These are phyloP conservation scores for Porites divaricata DNA, from an alignment of 92 coral and sea anemone genomes.

Conservation along the genomic window DNA sequence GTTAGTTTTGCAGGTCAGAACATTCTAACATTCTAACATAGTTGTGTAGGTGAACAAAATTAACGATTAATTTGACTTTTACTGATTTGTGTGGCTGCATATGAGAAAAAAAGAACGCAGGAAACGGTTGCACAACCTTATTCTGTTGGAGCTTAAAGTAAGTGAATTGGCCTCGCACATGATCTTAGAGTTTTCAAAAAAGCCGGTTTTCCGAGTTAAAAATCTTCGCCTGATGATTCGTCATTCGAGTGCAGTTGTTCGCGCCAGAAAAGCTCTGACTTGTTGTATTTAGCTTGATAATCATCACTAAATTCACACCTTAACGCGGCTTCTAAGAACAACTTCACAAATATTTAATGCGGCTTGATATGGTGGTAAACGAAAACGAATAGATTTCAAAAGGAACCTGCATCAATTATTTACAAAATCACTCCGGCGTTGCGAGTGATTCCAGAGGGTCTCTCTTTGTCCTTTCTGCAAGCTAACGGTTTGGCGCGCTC, in stretches of 20 bases:
- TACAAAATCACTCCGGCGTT: slow-evolving; percentile 49
- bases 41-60: no score
- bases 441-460: slow-evolving; percentile 33
- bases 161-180: background rate
- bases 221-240: background rate
- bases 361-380: slow-evolving; percentile 45
- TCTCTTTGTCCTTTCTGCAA: slow-evolving; percentile 42
- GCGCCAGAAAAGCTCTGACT: background rate
- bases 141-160: background rate
- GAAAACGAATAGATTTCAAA: slow-evolving; percentile 58
- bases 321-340: slow-evolving; percentile 4
- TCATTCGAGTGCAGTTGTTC: slow-evolving; percentile 5
- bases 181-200: background rate
- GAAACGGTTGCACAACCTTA: background rate
- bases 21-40: background rate
- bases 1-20: background rate
- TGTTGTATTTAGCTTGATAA: background rate
- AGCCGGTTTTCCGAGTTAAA: no score
- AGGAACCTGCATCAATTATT: slow-evolving; percentile 47
- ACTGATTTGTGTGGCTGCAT: no score
- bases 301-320: background rate
- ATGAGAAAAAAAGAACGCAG: no score
- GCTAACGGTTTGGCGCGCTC: slow-evolving; percentile 31
- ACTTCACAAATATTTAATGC: slow-evolving; percentile 47
- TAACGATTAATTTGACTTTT: background rate